Evolutionary conservation across 1,140 invertebrate genomes (phyloP).

Genomic region (Amyelois transitella): DNA sequence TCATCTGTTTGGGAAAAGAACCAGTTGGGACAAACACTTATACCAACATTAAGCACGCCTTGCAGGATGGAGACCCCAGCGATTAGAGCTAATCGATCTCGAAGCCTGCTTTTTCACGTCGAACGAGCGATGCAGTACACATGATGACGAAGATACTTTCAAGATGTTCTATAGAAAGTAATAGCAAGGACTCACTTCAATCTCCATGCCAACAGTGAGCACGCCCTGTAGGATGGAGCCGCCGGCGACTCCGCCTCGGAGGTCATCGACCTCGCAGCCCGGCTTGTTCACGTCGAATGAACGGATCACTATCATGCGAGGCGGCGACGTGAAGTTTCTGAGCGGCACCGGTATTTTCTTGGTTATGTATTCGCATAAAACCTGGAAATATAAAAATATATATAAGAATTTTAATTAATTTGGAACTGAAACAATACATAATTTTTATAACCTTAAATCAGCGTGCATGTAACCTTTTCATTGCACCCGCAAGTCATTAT

Average conservation of each 20-base stretch:
- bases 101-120: slow-evolving; percentile 99
- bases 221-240: slow-evolving; percentile 98
- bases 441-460: too few relatives aligned
- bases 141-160: too few relatives aligned
- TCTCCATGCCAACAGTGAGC: slow-evolving; percentile 86
- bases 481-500: too few relatives aligned
- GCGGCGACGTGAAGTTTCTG: slow-evolving; percentile 95
- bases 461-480: too few relatives aligned
- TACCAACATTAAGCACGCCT: slow-evolving; percentile 94
- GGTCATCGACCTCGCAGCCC: slow-evolving; percentile 98
- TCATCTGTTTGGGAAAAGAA: too few relatives aligned
- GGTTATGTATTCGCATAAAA: slow-evolving; percentile 97
- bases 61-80: slow-evolving; percentile 98
- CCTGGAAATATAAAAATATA: slow-evolving; percentile 55
- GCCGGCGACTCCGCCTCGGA: slow-evolving; percentile 98
- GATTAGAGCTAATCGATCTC: slow-evolving; percentile 98
- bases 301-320: slow-evolving; percentile 98
- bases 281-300: slow-evolving; percentile 99
- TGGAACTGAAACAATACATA: too few relatives aligned
- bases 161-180: too few relatives aligned
- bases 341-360: slow-evolving; percentile 98
- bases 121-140: slow-evolving; percentile 96
- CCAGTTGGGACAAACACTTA: too few relatives aligned
- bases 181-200: slow-evolving; percentile 77
- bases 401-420: too few relatives aligned